Evolutionary conservation across 2,113 vertebrate genomes (phyloP), one percentile per base, ranked within the genome.

Genomic region (Lepidothrix coronata): DNA sequence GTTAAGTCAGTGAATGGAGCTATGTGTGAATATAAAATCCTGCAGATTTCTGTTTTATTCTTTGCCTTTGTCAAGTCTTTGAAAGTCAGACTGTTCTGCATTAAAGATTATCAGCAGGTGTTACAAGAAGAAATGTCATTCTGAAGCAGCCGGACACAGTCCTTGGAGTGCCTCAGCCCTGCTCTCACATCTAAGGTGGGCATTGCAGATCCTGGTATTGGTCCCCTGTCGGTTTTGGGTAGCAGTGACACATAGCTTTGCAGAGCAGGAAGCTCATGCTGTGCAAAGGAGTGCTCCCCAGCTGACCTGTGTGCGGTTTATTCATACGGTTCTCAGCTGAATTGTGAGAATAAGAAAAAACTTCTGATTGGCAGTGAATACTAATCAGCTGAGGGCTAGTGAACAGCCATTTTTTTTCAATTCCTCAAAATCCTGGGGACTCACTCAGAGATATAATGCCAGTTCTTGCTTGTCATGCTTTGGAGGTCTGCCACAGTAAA

Each of bases 231-330:
- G 14, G 14, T 46, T 88, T 61, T 70, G 65, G 55, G 41, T 9
- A 23, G 58, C 8, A 77, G 35, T 46, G 76, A 25, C 44, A 25
- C 52, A 13, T 4, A 48, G 19, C 44, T 73, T 31, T 68, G 58
- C 54, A 68, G 72, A 76, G 28, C 3, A 1, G 31, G 57, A 48
- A 71, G 27, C 58, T 58, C 41, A 7, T 31, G 37, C 75, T 78
- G 48, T 27, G 67, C 66, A 54, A 24, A 79, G 61, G 57, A 57
- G 9, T 0, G 0, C 14, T 67, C 12, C 66, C 28, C 31, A 52
- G 27, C n/a, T 23, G 28, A 17, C 25, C 25, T 0, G 0, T 1
- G 10, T 46, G 58, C 39, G 3, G 19, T 87, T 75, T 41, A 33
- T 71, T 81, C 9, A 15, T 28, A 14, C 4, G 4, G 11, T 25